Evolutionary conservation across 2,797 vertebrate species (phyloP).

Genomic region (Lophotriccus pileatus): DNA sequence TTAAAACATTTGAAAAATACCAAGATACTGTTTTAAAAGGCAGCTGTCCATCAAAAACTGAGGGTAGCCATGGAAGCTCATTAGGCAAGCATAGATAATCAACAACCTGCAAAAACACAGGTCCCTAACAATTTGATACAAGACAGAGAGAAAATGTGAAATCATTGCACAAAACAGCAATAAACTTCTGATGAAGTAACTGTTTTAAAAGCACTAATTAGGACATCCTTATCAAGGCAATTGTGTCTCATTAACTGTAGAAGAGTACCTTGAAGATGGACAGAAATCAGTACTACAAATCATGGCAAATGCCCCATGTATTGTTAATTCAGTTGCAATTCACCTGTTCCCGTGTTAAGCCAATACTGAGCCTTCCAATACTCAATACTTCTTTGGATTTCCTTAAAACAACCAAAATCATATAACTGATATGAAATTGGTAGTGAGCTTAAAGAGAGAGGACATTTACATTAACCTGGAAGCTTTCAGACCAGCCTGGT

Average conservation of each 20-base stretch:
- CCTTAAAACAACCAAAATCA: neutral
- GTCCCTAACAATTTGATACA: neutral
- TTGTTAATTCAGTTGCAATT: neutral
- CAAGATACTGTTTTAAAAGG: neutral
- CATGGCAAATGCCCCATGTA: rapidly evolving
- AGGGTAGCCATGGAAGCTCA: neutral
- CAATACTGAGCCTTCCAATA: neutral
- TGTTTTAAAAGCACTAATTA: neutral
- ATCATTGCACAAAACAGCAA: neutral
- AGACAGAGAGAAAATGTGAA: neutral
- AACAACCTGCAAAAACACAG: neutral
- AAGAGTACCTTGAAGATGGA: neutral
- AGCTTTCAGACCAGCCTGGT: neutral
- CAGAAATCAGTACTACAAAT: neutral
- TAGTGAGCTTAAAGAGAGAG: neutral
- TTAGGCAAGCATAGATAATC: neutral
- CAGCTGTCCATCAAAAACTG: neutral
- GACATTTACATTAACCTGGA: neutral
- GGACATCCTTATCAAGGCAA: neutral
- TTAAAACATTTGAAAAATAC: neutral
- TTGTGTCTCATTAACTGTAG: rapidly evolving
- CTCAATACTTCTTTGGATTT: neutral
- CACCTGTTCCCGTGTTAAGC: neutral
- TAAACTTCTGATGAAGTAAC: neutral
- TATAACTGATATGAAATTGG: neutral